A percentile compares a stretch with the other conserved stretches of the same genome.
These are phyloP conservation scores for Dromius quadrimaculatus DNA, from an alignment of 2,888 invertebrate species.

Conservation along the genomic window DNA sequence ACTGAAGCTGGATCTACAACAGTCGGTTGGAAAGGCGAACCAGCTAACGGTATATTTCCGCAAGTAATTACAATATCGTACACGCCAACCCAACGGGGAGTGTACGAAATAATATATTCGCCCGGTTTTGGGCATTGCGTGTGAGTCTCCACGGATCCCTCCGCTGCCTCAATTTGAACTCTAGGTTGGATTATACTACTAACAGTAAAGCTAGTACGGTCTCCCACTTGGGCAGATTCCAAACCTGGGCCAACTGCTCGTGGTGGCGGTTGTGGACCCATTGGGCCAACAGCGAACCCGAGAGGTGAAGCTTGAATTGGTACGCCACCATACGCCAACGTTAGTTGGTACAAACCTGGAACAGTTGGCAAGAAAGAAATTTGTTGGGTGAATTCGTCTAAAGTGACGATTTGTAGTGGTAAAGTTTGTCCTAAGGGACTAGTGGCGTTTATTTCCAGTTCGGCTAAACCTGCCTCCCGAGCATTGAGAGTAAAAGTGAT, in stretches of 20 bases:
- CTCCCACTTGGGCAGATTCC: constrained; percentile 77
- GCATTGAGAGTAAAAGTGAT: constrained; percentile 84
- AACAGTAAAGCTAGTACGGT: constrained; percentile 79
- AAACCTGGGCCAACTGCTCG: constrained; percentile 78
- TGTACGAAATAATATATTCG: constrained; percentile 90
- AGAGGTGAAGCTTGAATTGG: constrained; percentile 70
- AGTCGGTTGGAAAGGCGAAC: constrained; percentile 75
- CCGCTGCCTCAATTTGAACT: constrained; percentile 70
- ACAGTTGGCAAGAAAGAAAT: constrained; percentile 88
- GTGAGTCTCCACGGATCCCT: constrained; percentile 72
- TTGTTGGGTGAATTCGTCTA: constrained; percentile 78
- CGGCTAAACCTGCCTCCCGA: constrained; percentile 86
- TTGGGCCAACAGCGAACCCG: constrained; percentile 73
- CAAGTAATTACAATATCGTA: constrained; percentile 89
- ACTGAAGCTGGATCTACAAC: constrained; percentile 81
- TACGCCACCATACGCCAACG: constrained; percentile 78
- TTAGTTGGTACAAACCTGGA: constrained; percentile 79
- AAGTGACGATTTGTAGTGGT: constrained; percentile 80
- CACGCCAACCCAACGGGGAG: constrained; percentile 90
- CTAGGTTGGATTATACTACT: constrained; percentile 73
- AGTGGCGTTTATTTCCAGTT: constrained; percentile 88
- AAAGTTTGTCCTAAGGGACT: constrained; percentile 88
- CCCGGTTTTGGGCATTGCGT: constrained; percentile 71
- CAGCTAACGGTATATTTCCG: constrained; percentile 66
- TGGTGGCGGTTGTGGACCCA: constrained; percentile 70